Evolutionary conservation across 2,113 vertebrate genomes (phyloP).

Genomic region (Hymenochirus boettgeri): DNA sequence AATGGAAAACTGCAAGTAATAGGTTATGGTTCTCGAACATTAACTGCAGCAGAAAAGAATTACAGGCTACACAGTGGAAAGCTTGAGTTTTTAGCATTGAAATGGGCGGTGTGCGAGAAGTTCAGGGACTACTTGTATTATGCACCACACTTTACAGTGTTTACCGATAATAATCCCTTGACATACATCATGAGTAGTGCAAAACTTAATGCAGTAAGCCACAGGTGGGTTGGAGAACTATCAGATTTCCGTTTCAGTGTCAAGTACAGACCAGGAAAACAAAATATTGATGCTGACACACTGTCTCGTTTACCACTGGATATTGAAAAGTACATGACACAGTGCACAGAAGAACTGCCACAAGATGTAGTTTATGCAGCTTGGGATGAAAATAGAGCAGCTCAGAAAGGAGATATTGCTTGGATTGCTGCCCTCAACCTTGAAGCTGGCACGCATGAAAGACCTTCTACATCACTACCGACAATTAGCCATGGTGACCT

Average conservation of each 20-base stretch:
- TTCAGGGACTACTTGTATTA: not conserved
- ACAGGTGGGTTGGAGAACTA: not conserved
- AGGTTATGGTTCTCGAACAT: not conserved
- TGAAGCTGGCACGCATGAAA: not conserved
- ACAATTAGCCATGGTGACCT: too few relatives aligned
- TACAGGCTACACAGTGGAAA: not conserved
- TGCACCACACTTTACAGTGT: not conserved
- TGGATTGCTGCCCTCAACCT: not conserved
- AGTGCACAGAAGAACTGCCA: not conserved
- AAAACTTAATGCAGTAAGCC: not conserved
- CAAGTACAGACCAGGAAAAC: not conserved
- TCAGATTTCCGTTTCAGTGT: too few relatives aligned
- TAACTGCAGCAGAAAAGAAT: not conserved
- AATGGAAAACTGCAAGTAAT: not conserved
- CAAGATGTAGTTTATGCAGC: not conserved
- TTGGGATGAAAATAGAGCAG: not conserved
- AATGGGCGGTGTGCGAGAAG: not conserved
- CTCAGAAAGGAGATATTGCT: not conserved
- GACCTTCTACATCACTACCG: not conserved
- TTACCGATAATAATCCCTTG: not conserved
- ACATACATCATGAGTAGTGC: slow-evolving; percentile 19
- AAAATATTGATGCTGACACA: not conserved
- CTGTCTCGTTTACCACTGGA: slow-evolving; percentile 9
- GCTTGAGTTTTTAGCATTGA: not conserved
- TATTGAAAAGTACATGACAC: too few relatives aligned